Base-by-base conservation (phyloP, 2,888 invertebrate species). In the Ditylenchus weischeri region DNA sequence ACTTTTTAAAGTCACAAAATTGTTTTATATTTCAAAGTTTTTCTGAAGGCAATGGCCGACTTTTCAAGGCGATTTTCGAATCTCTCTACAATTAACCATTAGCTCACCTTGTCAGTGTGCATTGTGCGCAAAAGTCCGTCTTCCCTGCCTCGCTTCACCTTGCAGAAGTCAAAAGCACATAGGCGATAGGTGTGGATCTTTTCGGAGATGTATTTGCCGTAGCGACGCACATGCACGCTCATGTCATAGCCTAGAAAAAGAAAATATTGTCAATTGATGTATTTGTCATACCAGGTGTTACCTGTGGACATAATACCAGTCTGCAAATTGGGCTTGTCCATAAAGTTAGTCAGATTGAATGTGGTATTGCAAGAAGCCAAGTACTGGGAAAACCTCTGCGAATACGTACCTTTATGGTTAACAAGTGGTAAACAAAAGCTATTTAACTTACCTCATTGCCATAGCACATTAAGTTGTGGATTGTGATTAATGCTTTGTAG, bases 91-190 rank as follows among this genome's bases (percentile, higher is more conserved):
- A 29, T 29, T 29, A 15, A 4, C 19, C n/a, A 21, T 23, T 49
- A 48, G n/a, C 75, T 71, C 75, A 86, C 86, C 80, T 95, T 94
- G 84, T 98, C 96, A 48, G 93, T 90, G 83, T 91, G 91, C 95
- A 98, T 96, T 84, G 92, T 93, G 75, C 96, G 88, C 74, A 98
- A 87, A 69, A 93, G 90, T 48, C 96, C 96, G 85, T 96, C 96
- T 82, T 96, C 95, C 85, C 95, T 93, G 92, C 98, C 96, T 84
- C 98, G 88, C 86, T 96, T 98, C 60, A 81, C 78, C 89, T 98
- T 99, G 88, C 98, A 98, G 87, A 99, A 98, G 86, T 99, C 98
- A 85, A 96, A 98, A 76, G 98, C 98, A 83, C 96, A 95, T 69
- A 91, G 90, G 85, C 98, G 89, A 88, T 99, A 99, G 15, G 96